A percentile compares a stretch with the other conserved stretches of the same genome.
Evolutionary conservation across 2,797 vertebrate species (phyloP).

Genomic region (Ispidina picta): DNA sequence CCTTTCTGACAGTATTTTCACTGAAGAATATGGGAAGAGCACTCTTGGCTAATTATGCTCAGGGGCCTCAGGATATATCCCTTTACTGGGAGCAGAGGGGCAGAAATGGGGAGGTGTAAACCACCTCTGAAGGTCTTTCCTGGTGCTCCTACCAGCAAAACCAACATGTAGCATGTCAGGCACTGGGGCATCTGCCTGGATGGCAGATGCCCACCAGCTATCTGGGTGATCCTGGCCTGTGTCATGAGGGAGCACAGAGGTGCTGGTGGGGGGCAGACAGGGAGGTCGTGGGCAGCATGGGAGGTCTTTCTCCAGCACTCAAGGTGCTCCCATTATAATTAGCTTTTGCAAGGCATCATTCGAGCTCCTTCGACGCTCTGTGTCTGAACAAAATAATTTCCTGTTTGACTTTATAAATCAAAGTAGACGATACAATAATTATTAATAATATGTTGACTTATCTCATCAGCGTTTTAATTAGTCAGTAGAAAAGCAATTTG

Average conservation of each 20-base stretch:
- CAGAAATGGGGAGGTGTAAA: background rate
- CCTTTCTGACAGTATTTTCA: background rate
- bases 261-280: background rate
- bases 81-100: background rate
- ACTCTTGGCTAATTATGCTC: background rate
- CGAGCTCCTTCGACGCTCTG: background rate
- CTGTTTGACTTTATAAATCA: constrained; percentile 63
- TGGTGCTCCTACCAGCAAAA: background rate
- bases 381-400: constrained; percentile 27
- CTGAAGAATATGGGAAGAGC: background rate
- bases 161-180: accelerated
- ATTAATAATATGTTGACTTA: constrained; percentile 70
- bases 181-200: background rate
- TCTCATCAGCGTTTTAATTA: constrained; percentile 69
- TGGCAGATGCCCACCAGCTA: background rate
- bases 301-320: background rate
- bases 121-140: background rate
- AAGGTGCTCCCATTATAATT: background rate
- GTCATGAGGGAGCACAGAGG: background rate
- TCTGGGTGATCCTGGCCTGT: background rate
- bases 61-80: background rate
- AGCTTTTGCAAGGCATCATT: background rate
- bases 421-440: constrained; percentile 60
- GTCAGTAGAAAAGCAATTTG: constrained; percentile 53
- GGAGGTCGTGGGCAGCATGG: background rate